Evolutionary conservation across 2,113 vertebrate genomes (phyloP).

Genomic region (Tragelaphus buxtoni): DNA sequence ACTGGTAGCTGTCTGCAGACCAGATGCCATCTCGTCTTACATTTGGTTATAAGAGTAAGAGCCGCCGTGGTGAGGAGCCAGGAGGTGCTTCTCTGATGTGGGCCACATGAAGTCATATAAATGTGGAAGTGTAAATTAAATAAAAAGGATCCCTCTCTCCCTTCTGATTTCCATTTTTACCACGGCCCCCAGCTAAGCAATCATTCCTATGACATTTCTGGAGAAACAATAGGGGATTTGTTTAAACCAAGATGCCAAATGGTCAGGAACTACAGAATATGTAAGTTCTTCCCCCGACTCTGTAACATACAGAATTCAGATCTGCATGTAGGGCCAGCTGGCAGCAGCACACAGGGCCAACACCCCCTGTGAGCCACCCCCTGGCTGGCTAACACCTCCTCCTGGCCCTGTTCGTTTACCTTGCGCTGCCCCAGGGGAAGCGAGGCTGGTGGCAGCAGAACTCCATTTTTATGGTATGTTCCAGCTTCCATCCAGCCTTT

Average conservation of each 20-base stretch:
- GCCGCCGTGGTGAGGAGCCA: neutral
- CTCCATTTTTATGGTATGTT: neutral
- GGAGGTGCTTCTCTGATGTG: constrained; percentile 46
- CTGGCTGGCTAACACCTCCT: neutral
- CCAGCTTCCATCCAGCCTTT: constrained; percentile 34
- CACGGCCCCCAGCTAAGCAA: constrained; percentile 33
- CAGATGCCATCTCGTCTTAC: neutral
- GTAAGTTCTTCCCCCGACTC: constrained; percentile 19
- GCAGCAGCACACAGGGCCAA: constrained; percentile 6
- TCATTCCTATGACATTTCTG: neutral
- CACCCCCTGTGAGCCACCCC: neutral
- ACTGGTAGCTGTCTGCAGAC: neutral
- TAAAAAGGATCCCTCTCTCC: neutral
- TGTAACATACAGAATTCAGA: constrained; percentile 49
- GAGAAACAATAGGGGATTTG: constrained; percentile 66
- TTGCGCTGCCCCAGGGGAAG: neutral
- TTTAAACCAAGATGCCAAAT: constrained; percentile 66
- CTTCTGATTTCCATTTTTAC: constrained; percentile 48
- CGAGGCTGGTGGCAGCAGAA: neutral
- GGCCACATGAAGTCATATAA: neutral
- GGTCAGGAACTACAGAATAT: constrained; percentile 57
- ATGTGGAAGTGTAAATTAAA: constrained; percentile 53
- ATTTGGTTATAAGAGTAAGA: constrained; percentile 39
- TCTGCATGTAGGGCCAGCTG: constrained; percentile 46
- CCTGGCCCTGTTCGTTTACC: constrained; percentile 42